phyloP scores from a whole-genome alignment of 1,140 invertebrate genomes.

The Danaus melanippus region DNA sequence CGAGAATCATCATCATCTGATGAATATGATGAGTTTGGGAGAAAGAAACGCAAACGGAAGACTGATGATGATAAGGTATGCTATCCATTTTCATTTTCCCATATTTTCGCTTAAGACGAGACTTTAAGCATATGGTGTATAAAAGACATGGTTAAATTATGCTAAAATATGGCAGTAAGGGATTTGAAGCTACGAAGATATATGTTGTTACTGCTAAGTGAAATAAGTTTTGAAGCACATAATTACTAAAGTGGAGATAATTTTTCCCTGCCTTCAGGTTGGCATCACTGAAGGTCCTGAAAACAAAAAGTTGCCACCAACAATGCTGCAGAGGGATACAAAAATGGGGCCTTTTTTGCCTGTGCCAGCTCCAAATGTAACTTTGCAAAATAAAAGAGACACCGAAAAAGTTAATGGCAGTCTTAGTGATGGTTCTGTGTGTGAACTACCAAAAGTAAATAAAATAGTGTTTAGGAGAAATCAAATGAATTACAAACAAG shows the following conservation, averaged over 20 bases:
- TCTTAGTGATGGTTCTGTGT: conserved; percentile 58
- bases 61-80: conserved; percentile 47
- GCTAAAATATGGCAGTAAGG: conserved; percentile 46
- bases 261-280: conserved; percentile 71
- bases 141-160: conserved; percentile 6
- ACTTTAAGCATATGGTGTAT: too few species aligned
- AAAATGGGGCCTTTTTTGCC: conserved; percentile 46
- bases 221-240: conserved; percentile 65
- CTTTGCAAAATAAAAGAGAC: conserved; percentile 32
- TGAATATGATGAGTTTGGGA: conserved; percentile 97
- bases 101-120: too few species aligned
- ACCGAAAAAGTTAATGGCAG: conserved; percentile 43
- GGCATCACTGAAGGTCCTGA: conserved; percentile 69
- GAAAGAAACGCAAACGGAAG: conserved; percentile 80
- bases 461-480: conserved; percentile 41
- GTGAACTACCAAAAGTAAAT: conserved; percentile 41
- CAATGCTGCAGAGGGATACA: conserved; percentile 55
- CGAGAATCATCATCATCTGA: conserved; percentile 88
- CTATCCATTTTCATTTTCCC: conserved; percentile 1
- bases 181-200: conserved; percentile 67
- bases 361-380: conserved; percentile 36
- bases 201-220: conserved; percentile 50
- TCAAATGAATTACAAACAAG: conserved; percentile 38
- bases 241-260: conserved; percentile 70
- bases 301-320: conserved; percentile 62